Evolutionary conservation across 2,888 invertebrate genomes (phyloP).

Genomic region (Lepidochitona cinerea): DNA sequence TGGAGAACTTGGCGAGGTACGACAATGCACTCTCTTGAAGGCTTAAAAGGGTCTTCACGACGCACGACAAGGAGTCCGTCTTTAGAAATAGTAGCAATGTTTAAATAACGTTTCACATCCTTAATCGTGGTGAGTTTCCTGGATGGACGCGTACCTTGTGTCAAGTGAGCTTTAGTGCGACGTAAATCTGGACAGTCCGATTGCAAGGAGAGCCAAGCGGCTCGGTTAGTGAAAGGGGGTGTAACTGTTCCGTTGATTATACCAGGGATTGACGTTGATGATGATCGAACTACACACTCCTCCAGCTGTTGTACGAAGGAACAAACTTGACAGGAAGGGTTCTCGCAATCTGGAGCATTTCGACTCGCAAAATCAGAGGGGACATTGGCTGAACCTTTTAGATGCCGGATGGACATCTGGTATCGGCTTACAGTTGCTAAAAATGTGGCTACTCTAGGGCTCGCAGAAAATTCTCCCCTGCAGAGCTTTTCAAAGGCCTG

Average conservation of each 20-base stretch:
- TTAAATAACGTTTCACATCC: constrained; percentile 21
- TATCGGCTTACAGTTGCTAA: constrained; percentile 28
- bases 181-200: no score
- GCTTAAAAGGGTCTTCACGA: constrained; percentile 11
- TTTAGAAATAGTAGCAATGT: not conserved
- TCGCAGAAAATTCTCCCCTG: constrained; percentile 36
- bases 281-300: constrained; percentile 32
- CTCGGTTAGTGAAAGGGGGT: constrained; percentile 27
- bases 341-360: constrained; percentile 28
- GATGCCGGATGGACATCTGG: constrained; percentile 14
- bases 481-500: constrained; percentile 36
- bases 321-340: constrained; percentile 28
- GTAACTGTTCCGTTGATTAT: constrained; percentile 8
- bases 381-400: constrained; percentile 26
- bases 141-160: constrained; percentile 35
- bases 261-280: no score
- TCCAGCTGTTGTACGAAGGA: constrained; percentile 4
- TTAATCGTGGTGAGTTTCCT: constrained; percentile 22
- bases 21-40: constrained; percentile 30
- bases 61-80: not conserved
- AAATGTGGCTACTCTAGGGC: constrained; percentile 35
- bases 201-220: constrained; percentile 27
- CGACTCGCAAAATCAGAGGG: constrained; percentile 35
- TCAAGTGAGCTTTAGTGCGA: constrained; percentile 26
- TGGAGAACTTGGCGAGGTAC: constrained; percentile 33